Conservation (phyloP, 2,888 invertebrate genomes). For the Acleris holmiana region DNA sequence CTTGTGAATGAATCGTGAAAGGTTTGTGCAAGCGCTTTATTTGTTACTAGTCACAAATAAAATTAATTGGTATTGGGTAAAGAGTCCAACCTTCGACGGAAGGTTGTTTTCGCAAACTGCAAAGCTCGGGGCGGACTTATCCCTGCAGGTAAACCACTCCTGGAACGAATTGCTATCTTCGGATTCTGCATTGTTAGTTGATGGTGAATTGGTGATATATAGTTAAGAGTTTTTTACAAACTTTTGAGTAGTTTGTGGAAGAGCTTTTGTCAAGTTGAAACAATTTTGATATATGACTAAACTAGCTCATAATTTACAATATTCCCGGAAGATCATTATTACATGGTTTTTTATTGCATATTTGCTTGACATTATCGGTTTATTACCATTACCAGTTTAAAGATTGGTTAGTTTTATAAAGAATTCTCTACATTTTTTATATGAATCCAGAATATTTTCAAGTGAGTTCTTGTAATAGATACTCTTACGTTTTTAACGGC, state of each 20-base stretch:
- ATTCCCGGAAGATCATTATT: too few relatives aligned
- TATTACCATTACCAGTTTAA: too few relatives aligned
- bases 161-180: conserved; percentile 25
- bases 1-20: conserved; percentile 40
- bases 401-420: neutral
- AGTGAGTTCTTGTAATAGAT: conserved; percentile 5
- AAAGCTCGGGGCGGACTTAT: neutral
- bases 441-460: conserved; percentile 5
- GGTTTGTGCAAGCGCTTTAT: conserved; percentile 33
- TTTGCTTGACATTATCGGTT: too few relatives aligned
- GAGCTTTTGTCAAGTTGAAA: neutral
- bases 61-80: neutral
- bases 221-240: neutral
- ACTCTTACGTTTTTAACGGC: conserved; percentile 34
- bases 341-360: too few relatives aligned
- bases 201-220: conserved; percentile 5
- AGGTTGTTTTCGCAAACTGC: too few relatives aligned
- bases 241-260: conserved; percentile 11
- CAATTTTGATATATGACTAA: too few relatives aligned
- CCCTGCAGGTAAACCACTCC: conserved; percentile 4
- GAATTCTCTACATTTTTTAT: neutral
- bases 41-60: neutral
- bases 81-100: too few relatives aligned
- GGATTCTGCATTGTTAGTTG: conserved; percentile 4
- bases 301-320: too few relatives aligned